phyloP scores from a whole-genome alignment of 1,140 invertebrate species.

The Lordiphosa collinella region DNA sequence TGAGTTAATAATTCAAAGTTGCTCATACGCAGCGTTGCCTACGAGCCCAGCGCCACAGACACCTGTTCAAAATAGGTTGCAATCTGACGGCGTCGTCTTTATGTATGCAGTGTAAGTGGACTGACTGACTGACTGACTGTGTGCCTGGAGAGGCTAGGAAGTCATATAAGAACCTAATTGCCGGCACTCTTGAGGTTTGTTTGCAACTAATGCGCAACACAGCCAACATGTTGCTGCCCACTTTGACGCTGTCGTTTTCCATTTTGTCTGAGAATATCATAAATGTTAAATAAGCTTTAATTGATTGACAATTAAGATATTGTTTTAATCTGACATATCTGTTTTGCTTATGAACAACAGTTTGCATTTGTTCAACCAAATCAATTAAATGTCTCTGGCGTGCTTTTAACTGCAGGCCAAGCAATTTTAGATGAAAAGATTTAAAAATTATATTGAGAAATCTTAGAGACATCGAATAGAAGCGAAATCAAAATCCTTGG shows the following conservation, averaged over 20 bases:
- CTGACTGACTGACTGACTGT: neutral
- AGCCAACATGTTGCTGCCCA: constrained; percentile 1
- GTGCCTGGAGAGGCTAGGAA: neutral
- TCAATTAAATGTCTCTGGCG: too few species aligned
- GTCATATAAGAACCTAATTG: constrained; percentile 17
- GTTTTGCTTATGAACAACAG: neutral
- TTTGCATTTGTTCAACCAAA: neutral
- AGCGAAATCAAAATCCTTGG: too few species aligned
- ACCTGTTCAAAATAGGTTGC: constrained; percentile 2
- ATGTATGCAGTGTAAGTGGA: neutral
- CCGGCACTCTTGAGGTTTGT: constrained; percentile 8
- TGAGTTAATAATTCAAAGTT: constrained; percentile 62
- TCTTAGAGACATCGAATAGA: too few species aligned
- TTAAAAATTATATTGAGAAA: too few species aligned
- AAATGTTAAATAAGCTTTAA: constrained; percentile 40
- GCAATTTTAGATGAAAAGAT: too few species aligned
- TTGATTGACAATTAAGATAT: constrained; percentile 52
- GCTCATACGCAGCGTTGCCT: constrained; percentile 44
- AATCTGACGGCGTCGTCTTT: neutral
- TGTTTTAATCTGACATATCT: neutral
- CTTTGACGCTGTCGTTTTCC: neutral
- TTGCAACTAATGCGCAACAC: constrained; percentile 3
- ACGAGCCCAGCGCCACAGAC: neutral
- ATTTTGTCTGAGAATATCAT: constrained; percentile 24
- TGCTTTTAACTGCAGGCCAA: neutral